phyloP scores from a whole-genome alignment of 2,797 vertebrate species.

The Gambelia wislizenii region DNA sequence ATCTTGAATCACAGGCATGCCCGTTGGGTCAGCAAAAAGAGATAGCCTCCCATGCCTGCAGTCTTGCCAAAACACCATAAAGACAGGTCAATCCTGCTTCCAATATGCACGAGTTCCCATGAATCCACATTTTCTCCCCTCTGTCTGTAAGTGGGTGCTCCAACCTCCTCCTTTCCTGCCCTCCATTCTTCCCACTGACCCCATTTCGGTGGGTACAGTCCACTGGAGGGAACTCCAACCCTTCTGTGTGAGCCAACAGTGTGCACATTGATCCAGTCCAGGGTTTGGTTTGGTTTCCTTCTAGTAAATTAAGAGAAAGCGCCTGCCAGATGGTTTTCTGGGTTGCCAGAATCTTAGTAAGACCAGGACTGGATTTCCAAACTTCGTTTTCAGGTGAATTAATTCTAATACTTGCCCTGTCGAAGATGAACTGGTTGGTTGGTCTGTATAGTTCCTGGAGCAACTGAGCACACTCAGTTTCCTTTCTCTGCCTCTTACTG shows the following conservation, averaged over 20 bases:
- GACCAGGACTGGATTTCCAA: background rate
- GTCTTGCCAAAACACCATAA: too few species aligned
- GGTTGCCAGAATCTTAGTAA: background rate
- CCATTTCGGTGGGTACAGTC: background rate
- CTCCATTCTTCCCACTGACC: too few species aligned
- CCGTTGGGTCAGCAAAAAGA: too few species aligned
- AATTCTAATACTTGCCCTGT: background rate
- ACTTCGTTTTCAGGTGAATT: background rate
- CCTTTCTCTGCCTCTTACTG: background rate
- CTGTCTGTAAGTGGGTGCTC: too few species aligned
- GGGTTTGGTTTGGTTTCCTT: slow-evolving; percentile 2
- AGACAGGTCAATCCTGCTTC: too few species aligned
- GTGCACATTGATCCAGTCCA: background rate
- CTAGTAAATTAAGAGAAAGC: slow-evolving; percentile 27
- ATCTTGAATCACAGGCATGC: too few species aligned
- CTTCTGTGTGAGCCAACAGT: background rate
- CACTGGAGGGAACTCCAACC: background rate
- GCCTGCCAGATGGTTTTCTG: background rate
- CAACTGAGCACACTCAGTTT: background rate
- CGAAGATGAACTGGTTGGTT: background rate
- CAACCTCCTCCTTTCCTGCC: too few species aligned
- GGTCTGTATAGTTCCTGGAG: rapidly evolving
- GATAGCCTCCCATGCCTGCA: too few species aligned
- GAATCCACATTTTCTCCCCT: too few species aligned
- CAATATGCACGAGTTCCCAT: too few species aligned